Evolutionary conservation across 2,888 invertebrate species (phyloP).

Genomic region (Melanostoma scalare): DNA sequence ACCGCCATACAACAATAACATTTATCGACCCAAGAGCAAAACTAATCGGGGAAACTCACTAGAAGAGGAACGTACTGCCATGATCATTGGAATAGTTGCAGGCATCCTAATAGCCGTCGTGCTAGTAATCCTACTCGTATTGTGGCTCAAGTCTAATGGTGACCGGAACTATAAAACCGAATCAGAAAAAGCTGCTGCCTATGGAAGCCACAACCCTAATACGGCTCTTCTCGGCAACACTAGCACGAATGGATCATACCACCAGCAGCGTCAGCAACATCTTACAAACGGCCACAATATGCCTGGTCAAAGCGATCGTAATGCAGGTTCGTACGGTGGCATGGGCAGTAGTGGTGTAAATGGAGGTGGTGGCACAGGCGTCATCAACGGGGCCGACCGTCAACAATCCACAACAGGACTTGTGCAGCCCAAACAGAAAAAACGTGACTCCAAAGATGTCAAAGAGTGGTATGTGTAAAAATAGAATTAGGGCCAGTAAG

Average conservation of each 20-base stretch:
- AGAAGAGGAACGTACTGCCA: constrained; percentile 88
- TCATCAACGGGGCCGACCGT: constrained; percentile 80
- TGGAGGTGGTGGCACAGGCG: constrained; percentile 74
- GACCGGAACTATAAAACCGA: constrained; percentile 97
- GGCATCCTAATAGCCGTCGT: constrained; percentile 95
- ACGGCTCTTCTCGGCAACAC: constrained; percentile 88
- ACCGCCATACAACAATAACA: constrained; percentile 78
- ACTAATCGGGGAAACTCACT: constrained; percentile 86
- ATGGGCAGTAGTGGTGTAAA: constrained; percentile 78
- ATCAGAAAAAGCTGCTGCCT: constrained; percentile 88
- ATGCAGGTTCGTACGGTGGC: constrained; percentile 74
- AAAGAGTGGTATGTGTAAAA: constrained; percentile 98
- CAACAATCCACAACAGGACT: constrained; percentile 81
- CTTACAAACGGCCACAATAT: constrained; percentile 77
- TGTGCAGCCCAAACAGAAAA: constrained; percentile 84
- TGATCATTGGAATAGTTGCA: constrained; percentile 94
- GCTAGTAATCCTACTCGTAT: constrained; percentile 93
- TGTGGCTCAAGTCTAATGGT: constrained; percentile 92
- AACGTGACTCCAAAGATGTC: constrained; percentile 92
- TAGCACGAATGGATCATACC: constrained; percentile 83
- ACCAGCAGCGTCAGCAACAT: constrained; percentile 81
- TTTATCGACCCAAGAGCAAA: constrained; percentile 80
- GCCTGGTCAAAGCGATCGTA: constrained; percentile 68
- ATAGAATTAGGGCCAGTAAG: constrained; percentile 48
- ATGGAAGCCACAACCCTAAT: constrained; percentile 88